These are phyloP conservation scores for Myotis myotis DNA, from an alignment of 2,797 vertebrate genomes.

Conservation along the genomic window DNA sequence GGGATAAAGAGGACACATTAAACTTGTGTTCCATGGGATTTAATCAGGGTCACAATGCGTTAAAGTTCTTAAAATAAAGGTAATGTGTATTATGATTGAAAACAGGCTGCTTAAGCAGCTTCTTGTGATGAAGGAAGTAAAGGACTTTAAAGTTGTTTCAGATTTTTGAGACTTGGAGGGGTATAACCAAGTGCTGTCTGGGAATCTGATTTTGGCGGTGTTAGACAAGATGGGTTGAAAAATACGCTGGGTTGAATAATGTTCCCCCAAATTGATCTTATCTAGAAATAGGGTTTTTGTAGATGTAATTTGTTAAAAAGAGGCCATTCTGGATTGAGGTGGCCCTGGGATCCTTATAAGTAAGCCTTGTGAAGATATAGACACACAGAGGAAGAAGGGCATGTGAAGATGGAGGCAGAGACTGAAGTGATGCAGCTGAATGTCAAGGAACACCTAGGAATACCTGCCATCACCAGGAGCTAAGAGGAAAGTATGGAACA, in stretches of 20 bases:
- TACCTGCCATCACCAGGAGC: neutral
- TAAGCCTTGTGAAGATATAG: neutral
- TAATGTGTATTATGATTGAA: neutral
- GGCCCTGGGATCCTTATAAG: neutral
- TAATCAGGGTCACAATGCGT: no score
- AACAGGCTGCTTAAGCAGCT: neutral
- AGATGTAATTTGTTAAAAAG: neutral
- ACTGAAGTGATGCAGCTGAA: rapidly evolving
- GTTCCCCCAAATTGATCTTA: neutral
- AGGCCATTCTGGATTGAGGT: neutral
- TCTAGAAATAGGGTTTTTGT: neutral
- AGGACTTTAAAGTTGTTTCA: neutral
- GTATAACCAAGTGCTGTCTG: neutral
- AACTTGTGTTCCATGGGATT: neutral
- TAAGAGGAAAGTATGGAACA: rapidly evolving
- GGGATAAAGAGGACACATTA: neutral
- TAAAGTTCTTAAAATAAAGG: constrained; percentile 3
- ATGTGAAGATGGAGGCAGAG: neutral
- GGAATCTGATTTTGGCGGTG: neutral
- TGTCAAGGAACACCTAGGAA: neutral
- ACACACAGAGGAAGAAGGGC: neutral
- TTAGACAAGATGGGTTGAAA: neutral
- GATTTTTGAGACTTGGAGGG: neutral
- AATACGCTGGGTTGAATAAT: neutral
- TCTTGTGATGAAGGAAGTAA: neutral